Base-by-base conservation (phyloP, 1,140 invertebrate species). In the Lerema accius region DNA sequence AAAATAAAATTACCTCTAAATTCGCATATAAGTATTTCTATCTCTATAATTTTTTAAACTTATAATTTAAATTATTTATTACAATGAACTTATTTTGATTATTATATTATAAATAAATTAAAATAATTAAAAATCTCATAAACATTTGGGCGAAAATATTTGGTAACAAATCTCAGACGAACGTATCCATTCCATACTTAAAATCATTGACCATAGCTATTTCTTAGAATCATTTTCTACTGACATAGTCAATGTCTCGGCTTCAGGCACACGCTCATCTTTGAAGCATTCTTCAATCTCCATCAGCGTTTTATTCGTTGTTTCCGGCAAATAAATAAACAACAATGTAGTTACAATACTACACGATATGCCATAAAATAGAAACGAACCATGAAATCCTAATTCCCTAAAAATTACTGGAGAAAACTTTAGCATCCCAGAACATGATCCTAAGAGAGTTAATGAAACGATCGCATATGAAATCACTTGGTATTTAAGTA, bases 291-390 rank as follows among this genome's bases (percentile, higher is more conserved):
- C 32, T 55, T 68, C 65, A 10, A 70, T 78, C 53, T 70, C 71
- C 11, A 55, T 17, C 9, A 76, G 49, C 14, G 69, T 69, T 32
- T 65, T 67, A 16, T 70, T 63, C 13, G 67, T 69, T 5, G 65
- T 69, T 46, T 78, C 65, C n/a, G 68, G 67, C 28, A 73, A 58
- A 53, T 53, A 67, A 40, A 45, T 50, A 53, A 63, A 76, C n/a
- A 72, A 15, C 1, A 67, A 32, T 7, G 51, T 14, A 6, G 42
- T 51, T 4, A 48, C 42, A 6, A 66, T 5, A 6, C 55, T 37
- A 7, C 58, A 15, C 0, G 51, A 48, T 7, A 69, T 15, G 7
- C 53, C 68, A 15, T 65, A 67, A 6, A 65, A 67, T 4, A 69
- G 39, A 59, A 76, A 76, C 1, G 43, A 55, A 0, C 67, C 68